Percentiles rank a stretch among this genome's conserved stretches.
Evolutionary conservation across 2,113 vertebrate genomes (phyloP).

Genomic region (Parus major): DNA sequence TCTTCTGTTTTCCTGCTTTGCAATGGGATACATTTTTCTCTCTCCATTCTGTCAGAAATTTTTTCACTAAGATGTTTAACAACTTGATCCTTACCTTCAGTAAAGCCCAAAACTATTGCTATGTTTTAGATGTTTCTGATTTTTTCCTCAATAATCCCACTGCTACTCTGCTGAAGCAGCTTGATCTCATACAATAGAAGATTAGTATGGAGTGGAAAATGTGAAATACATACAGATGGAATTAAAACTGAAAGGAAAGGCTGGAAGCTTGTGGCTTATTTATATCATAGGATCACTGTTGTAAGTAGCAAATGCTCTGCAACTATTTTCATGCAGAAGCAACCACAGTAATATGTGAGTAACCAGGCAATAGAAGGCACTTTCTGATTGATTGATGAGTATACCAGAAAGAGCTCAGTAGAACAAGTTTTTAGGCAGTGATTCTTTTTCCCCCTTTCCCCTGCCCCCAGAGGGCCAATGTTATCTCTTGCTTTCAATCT

Average conservation of each 20-base stretch:
- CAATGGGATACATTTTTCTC: not conserved
- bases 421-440: not conserved
- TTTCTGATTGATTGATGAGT: not conserved
- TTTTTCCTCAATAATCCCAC: not conserved
- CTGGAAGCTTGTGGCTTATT: not conserved
- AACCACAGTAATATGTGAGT: not conserved
- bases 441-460: rapidly evolving
- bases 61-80: not conserved
- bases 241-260: not conserved
- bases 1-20: not conserved
- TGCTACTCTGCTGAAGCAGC: not conserved
- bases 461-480: not conserved
- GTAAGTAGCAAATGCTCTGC: not conserved
- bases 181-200: not conserved
- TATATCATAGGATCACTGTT: not conserved
- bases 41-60: not conserved
- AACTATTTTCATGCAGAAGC: not conserved
- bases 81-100: not conserved
- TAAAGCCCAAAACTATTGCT: not conserved
- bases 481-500: rapidly evolving
- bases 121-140: not conserved
- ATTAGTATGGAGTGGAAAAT: not conserved
- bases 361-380: not conserved
- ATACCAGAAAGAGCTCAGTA: not conserved
- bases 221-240: not conserved